Conservation (phyloP, 2,888 invertebrate species). For the Herminia tarsipennalis region DNA sequence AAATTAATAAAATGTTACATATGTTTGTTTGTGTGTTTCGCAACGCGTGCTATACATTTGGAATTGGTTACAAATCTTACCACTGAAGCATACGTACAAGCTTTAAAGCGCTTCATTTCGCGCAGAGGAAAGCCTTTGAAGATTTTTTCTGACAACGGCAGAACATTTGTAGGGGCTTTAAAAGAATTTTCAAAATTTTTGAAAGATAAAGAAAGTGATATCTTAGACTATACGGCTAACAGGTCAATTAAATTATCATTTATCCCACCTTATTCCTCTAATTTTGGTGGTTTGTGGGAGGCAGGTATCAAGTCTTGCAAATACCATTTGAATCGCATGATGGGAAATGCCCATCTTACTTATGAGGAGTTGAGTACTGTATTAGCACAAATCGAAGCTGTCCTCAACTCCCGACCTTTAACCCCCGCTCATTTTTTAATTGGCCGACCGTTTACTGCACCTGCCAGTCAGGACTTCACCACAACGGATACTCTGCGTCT, state of each 20-base stretch:
- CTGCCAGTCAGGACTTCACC: neutral
- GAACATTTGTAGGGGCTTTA: neutral
- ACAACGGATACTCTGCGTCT: neutral
- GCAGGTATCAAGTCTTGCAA: conserved; percentile 6
- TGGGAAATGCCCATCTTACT: neutral
- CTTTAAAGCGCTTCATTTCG: neutral
- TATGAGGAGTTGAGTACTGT: conserved; percentile 1
- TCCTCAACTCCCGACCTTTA: conserved; percentile 7
- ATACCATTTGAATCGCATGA: neutral
- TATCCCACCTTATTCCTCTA: conserved; percentile 4
- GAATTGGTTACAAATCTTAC: neutral
- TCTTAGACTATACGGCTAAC: neutral
- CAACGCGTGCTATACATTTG: neutral
- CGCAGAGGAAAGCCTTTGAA: neutral
- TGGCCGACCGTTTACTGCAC: conserved; percentile 3
- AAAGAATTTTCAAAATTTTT: neutral
- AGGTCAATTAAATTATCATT: conserved; percentile 1
- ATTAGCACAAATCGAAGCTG: neutral
- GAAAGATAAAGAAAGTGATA: neutral
- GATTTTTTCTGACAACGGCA: conserved; percentile 1
- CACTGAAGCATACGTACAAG: neutral
- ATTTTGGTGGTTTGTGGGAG: conserved; percentile 12
- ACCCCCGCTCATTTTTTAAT: neutral
- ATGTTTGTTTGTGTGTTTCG: neutral
- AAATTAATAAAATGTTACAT: neutral